These are phyloP conservation scores for Pseudomyrmex pallidus DNA, from an alignment of 1,140 invertebrate genomes.

Conservation along the genomic window DNA sequence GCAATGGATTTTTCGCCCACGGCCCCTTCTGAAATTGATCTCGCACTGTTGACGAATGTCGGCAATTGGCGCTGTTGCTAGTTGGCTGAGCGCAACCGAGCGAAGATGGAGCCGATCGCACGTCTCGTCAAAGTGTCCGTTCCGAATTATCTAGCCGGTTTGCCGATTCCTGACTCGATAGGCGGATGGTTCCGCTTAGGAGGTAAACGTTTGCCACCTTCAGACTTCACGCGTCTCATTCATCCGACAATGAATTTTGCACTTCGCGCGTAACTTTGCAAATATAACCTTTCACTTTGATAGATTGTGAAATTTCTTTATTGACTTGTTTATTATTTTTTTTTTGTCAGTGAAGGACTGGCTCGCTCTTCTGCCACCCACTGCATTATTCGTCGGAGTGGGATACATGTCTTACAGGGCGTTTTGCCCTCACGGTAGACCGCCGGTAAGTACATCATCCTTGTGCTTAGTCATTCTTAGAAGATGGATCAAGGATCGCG, in stretches of 20 bases:
- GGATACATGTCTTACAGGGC: slow-evolving; percentile 91
- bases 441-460: slow-evolving; percentile 74
- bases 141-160: slow-evolving; percentile 91
- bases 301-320: not conserved
- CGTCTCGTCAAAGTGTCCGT: slow-evolving; percentile 90
- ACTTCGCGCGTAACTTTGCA: not conserved
- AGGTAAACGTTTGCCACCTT: slow-evolving; percentile 83
- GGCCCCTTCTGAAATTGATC: not conserved
- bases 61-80: slow-evolving; percentile 32
- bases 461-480: not conserved
- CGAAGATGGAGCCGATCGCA: slow-evolving; percentile 90
- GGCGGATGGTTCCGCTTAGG: slow-evolving; percentile 92
- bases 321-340: slow-evolving; percentile 15
- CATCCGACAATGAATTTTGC: not conserved
- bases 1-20: not conserved
- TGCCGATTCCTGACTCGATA: slow-evolving; percentile 91
- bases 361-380: slow-evolving; percentile 91
- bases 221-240: not conserved
- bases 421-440: slow-evolving; percentile 88
- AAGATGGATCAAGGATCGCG: slow-evolving; percentile 19
- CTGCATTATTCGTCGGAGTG: slow-evolving; percentile 89
- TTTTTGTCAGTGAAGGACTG: slow-evolving; percentile 90
- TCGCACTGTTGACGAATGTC: not conserved
- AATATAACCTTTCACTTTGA: slow-evolving; percentile 28
- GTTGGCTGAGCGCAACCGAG: slow-evolving; percentile 63